A percentile compares a stretch with the other conserved stretches of the same genome.
Evolutionary conservation across 1,140 invertebrate species (phyloP).

Genomic region (Lepidostoma basale): DNA sequence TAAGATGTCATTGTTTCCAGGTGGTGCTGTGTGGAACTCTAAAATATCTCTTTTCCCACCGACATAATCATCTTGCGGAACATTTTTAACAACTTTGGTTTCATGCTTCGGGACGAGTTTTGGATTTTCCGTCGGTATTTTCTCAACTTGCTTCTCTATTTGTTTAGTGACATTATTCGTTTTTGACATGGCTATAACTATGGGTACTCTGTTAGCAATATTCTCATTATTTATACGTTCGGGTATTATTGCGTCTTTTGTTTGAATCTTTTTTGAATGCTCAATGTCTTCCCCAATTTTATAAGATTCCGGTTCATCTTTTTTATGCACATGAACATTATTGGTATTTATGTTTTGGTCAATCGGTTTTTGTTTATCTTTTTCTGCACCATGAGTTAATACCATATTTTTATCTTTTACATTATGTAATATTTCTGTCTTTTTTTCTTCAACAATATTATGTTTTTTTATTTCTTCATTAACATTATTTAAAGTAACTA

Average conservation of each 20-base stretch:
- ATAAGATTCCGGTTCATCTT: constrained; percentile 55
- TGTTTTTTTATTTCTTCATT: not conserved
- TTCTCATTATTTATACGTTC: constrained; percentile 37
- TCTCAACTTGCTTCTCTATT: constrained; percentile 31
- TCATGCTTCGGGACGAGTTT: no score
- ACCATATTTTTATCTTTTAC: no score
- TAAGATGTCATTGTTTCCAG: not conserved
- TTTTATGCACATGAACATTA: constrained; percentile 49
- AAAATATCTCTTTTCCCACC: constrained; percentile 40
- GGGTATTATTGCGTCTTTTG: constrained; percentile 13
- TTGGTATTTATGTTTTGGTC: constrained; percentile 10
- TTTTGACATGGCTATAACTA: constrained; percentile 31
- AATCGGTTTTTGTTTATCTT: constrained; percentile 49
- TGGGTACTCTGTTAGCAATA: constrained; percentile 33
- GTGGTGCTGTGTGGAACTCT: constrained; percentile 8
- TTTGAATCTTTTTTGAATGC: constrained; percentile 5
- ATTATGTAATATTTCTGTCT: constrained; percentile 49
- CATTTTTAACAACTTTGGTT: not conserved
- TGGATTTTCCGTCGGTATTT: not conserved
- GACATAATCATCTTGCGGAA: constrained; percentile 23
- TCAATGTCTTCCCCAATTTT: constrained; percentile 46
- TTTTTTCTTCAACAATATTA: not conserved
- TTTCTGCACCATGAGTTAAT: no score
- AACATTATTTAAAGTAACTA: not conserved
- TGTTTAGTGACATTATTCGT: constrained; percentile 18